Base-by-base conservation (phyloP, 2,113 vertebrate genomes). In the Philantomba maxwellii region DNA sequence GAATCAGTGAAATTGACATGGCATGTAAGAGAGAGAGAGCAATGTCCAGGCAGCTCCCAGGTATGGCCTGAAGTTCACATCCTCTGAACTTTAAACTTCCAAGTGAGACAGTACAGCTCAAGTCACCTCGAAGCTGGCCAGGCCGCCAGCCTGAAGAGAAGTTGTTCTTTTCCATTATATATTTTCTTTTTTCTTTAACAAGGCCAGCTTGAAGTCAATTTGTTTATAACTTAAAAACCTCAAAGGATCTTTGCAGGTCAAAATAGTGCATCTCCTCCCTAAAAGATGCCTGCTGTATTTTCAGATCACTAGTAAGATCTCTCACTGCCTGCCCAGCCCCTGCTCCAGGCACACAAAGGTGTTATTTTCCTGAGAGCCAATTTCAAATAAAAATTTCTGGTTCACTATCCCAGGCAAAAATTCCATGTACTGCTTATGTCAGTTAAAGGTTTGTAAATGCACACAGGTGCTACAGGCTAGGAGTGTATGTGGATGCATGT, bases 401-500 rank as follows among this genome's bases (percentile, higher is more conserved):
- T 92, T 96, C 89, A 89, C 70, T 30, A 25, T 91, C 88, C 53
- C 43, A 92, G 91, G 97, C 91, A 97, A 96, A 96, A 98, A 97
- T 97, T 88, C 91, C 91, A 55, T 95, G 87, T 93, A 82, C 87
- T 89, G 96, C 95, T 98, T 97, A 98, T 95, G 91, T 97, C 96
- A 97, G 92, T 94, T 95, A 92, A 97, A 92, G 80, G 92, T 55
- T 45, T 93, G 86, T 96, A 97, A 97, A 95, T 87, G 98, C 73
- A 94, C 82, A 75, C 89, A 89, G 93, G 89, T 51, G 92, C 94
- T 96, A 95, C 30, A 43, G 95, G 94, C 94, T 82, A 33, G 95
- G 66, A 23, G 51, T 60, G 7, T 55, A 7, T 6, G 3, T 36
- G 28, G 3, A 16, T 66, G 23, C 23, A 66, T 75, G 70, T 75